Evolutionary conservation across 2,113 vertebrate genomes (phyloP).

Genomic region (Pseudorhombus dupliciocellatus): DNA sequence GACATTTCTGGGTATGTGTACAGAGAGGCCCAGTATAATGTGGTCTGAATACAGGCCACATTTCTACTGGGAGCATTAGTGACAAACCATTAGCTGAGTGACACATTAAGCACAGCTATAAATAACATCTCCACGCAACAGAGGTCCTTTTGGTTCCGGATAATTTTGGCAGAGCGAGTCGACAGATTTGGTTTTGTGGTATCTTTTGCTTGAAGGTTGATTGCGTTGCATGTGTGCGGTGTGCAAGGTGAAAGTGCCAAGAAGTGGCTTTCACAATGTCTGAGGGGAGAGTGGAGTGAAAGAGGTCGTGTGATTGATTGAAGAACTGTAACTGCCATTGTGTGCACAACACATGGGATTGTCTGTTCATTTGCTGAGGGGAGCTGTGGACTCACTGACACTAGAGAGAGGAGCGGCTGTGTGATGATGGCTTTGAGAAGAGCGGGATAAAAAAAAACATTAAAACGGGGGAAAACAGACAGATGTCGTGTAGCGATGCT

Average conservation of each 20-base stretch:
- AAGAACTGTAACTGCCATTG: slow-evolving; percentile 40
- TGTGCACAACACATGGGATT: slow-evolving; percentile 29
- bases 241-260: background rate
- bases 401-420: background rate
- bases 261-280: background rate
- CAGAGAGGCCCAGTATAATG: slow-evolving; percentile 9
- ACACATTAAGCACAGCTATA: slow-evolving; percentile 37
- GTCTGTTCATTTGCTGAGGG: slow-evolving; percentile 35
- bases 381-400: slow-evolving; percentile 12
- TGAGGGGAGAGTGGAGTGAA: background rate
- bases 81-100: slow-evolving; percentile 38
- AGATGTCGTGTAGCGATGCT: slow-evolving; percentile 25
- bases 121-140: slow-evolving; percentile 23
- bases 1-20: background rate
- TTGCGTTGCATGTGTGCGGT: background rate
- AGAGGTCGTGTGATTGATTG: slow-evolving; percentile 17
- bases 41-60: slow-evolving; percentile 19
- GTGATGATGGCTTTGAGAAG: background rate
- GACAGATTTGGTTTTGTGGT: background rate
- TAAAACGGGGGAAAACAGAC: background rate
- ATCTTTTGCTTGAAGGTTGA: slow-evolving; percentile 4
- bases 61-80: slow-evolving; percentile 21
- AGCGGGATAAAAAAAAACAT: background rate
- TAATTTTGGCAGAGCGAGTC: slow-evolving; percentile 5
- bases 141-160: slow-evolving; percentile 5